Evolutionary conservation across 2,888 invertebrate genomes (phyloP).

Genomic region (Rhagophthalmus giganteus): DNA sequence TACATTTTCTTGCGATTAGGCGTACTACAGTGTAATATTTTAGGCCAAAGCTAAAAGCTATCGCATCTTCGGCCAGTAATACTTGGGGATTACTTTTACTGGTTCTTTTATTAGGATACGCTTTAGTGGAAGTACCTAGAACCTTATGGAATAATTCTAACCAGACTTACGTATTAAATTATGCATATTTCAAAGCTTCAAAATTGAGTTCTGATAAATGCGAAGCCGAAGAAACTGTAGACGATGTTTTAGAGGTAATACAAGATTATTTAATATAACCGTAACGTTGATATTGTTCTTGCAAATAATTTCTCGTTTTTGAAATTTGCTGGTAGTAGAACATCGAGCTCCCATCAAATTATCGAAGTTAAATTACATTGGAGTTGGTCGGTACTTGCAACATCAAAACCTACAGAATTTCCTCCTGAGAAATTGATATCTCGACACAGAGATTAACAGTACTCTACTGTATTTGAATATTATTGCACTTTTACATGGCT

Average conservation of each 20-base stretch:
- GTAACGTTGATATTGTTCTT: no score
- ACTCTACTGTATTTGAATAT: no score
- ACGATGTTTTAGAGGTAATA: conserved; percentile 87
- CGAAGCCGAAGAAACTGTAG: conserved; percentile 95
- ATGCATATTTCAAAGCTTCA: conserved; percentile 91
- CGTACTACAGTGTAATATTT: conserved; percentile 35
- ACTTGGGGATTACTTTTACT: conserved; percentile 98
- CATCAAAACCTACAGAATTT: no score
- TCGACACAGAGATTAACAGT: no score
- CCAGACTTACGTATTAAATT: conserved; percentile 79
- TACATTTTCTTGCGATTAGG: not conserved
- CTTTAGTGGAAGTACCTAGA: conserved; percentile 93
- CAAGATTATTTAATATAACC: not conserved
- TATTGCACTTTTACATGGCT: no score
- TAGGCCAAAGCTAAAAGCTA: conserved; percentile 87
- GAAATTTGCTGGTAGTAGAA: no score
- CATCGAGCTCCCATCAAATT: no score
- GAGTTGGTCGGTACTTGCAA: no score
- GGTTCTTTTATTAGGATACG: conserved; percentile 90
- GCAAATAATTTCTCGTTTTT: no score
- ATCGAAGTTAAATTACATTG: no score
- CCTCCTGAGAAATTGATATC: no score
- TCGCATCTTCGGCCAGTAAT: conserved; percentile 97
- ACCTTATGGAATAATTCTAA: conserved; percentile 90
- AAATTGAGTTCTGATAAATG: conserved; percentile 93